These are phyloP conservation scores for Aphelinus certus DNA, from an alignment of 1,140 invertebrate species.

Conservation along the genomic window DNA sequence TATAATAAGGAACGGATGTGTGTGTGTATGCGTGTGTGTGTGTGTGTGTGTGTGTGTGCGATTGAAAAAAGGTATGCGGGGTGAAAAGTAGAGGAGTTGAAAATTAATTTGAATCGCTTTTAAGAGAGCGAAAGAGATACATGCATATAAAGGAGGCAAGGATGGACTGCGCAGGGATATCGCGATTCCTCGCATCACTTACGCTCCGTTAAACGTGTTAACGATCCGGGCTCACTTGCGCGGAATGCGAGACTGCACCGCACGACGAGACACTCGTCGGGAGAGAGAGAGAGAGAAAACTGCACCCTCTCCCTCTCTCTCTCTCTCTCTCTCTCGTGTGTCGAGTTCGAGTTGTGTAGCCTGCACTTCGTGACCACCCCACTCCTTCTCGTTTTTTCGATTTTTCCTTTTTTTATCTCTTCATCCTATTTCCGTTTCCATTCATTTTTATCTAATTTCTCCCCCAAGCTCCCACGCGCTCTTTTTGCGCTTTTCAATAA, in stretches of 20 bases:
- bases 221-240: slow-evolving; percentile 45
- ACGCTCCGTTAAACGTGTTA: slow-evolving; percentile 56
- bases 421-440: slow-evolving; percentile 7
- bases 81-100: neutral
- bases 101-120: neutral
- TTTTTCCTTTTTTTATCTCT: slow-evolving; percentile 2
- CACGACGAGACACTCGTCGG: slow-evolving; percentile 30
- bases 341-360: no score
- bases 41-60: no score
- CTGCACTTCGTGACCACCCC: neutral
- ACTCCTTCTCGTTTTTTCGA: neutral
- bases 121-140: neutral
- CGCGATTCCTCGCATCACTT: slow-evolving; percentile 45
- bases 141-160: slow-evolving; percentile 7
- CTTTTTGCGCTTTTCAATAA: no score
- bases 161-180: slow-evolving; percentile 45
- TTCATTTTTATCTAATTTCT: neutral
- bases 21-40: no score
- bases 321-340: no score
- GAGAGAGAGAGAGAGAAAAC: slow-evolving; percentile 9
- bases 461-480: no score
- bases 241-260: slow-evolving; percentile 45
- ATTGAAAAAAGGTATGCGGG: neutral
- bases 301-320: neutral
- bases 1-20: no score